phyloP scores from a whole-genome alignment of 2,888 invertebrate genomes.

The Meteorus cinctellus region DNA sequence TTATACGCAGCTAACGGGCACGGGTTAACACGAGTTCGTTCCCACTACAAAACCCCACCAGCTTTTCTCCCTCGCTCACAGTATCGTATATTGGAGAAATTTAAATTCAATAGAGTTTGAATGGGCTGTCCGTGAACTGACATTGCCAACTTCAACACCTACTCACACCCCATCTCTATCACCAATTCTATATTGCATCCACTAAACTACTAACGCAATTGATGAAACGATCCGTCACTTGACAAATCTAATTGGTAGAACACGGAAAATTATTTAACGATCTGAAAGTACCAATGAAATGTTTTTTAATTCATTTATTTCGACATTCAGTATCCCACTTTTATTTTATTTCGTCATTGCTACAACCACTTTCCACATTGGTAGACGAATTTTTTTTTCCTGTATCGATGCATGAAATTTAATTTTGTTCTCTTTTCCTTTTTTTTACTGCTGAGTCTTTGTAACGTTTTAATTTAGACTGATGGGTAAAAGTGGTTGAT shows the following conservation, averaged over 20 bases:
- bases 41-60: constrained; percentile 23
- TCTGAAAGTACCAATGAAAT: constrained; percentile 53
- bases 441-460: neutral
- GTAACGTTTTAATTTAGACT: neutral
- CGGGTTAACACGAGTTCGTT: constrained; percentile 22
- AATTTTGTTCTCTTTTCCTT: neutral
- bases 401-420: neutral
- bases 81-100: constrained; percentile 61
- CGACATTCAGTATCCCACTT: neutral
- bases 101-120: constrained; percentile 62
- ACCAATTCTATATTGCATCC: neutral
- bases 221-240: constrained; percentile 52
- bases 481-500: neutral
- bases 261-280: constrained; percentile 65
- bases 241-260: constrained; percentile 69
- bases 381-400: neutral
- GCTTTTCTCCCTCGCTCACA: neutral
- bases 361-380: constrained; percentile 3
- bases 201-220: constrained; percentile 44
- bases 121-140: constrained; percentile 45
- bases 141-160: constrained; percentile 30
- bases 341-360: constrained; percentile 20
- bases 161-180: too few relatives aligned
- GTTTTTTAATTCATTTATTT: constrained; percentile 51
- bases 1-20: constrained; percentile 51